Evolutionary conservation across 2,113 vertebrate species (phyloP).

Genomic region (Megalops atlanticus): DNA sequence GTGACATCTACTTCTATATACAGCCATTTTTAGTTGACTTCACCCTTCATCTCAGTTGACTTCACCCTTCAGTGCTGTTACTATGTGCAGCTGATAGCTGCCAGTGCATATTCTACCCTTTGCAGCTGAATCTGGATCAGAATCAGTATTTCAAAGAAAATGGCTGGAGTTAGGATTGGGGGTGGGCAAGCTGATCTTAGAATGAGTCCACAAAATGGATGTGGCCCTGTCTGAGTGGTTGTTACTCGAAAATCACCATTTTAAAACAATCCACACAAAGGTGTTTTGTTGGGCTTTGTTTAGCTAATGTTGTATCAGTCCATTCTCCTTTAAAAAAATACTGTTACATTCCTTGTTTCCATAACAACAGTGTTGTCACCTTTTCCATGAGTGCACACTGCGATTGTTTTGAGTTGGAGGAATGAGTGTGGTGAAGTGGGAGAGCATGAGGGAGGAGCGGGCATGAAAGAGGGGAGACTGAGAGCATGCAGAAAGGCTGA

Average conservation of each 20-base stretch:
- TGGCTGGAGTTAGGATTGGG: too few species aligned
- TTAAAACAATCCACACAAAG: not conserved
- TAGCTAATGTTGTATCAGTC: slow-evolving; percentile 14
- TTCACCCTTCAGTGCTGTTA: too few species aligned
- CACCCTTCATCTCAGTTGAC: too few species aligned
- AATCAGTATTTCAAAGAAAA: too few species aligned
- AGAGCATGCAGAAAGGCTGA: slow-evolving; percentile 18
- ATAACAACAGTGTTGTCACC: slow-evolving; percentile 72
- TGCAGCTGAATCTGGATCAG: too few species aligned
- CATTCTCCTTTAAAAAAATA: slow-evolving; percentile 37
- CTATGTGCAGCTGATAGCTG: too few species aligned
- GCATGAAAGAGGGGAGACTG: slow-evolving; percentile 41
- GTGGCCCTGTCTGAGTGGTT: too few species aligned
- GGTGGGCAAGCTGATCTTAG: too few species aligned
- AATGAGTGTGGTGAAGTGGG: slow-evolving; percentile 64
- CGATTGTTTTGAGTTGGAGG: slow-evolving; percentile 55
- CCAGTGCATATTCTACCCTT: too few species aligned
- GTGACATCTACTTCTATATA: too few species aligned
- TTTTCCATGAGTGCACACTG: slow-evolving; percentile 59
- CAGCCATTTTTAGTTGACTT: too few species aligned
- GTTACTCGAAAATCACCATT: not conserved
- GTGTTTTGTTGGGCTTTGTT: slow-evolving; percentile 38
- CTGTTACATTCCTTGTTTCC: slow-evolving; percentile 76
- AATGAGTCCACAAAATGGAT: too few species aligned
- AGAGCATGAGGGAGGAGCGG: slow-evolving; percentile 41